Evolutionary conservation across 92 coral and sea anemone species (phyloP).

Genomic region (Paramuricea clavata): DNA sequence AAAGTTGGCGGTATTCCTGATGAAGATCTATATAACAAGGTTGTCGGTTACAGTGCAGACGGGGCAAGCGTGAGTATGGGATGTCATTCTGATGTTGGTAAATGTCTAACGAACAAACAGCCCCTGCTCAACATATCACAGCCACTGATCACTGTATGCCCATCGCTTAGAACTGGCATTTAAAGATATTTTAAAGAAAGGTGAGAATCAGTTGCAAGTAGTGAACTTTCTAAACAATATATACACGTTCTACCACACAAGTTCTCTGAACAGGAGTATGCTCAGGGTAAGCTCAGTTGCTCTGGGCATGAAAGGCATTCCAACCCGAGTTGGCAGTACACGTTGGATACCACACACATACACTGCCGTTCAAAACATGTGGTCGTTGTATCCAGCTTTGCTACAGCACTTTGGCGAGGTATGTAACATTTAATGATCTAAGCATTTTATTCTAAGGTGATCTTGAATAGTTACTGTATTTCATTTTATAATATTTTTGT

Average conservation of each 20-base stretch:
- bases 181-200: slow-evolving; percentile 24
- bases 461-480: too few relatives aligned
- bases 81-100: slow-evolving; percentile 27
- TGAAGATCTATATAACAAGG: slow-evolving; percentile 6
- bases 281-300: too few relatives aligned
- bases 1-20: slow-evolving; percentile 5
- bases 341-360: slow-evolving; percentile 51
- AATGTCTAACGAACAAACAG: slow-evolving; percentile 1
- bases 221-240: slow-evolving; percentile 56
- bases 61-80: too few relatives aligned
- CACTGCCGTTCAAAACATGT: slow-evolving; percentile 57
- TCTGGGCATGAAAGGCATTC: slow-evolving; percentile 45
- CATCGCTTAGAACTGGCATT: slow-evolving; percentile 63
- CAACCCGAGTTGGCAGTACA: slow-evolving; percentile 55
- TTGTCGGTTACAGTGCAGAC: slow-evolving; percentile 26
- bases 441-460: too few relatives aligned
- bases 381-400: slow-evolving; percentile 53
- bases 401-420: slow-evolving; percentile 41
- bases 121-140: too few relatives aligned
- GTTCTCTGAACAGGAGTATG: slow-evolving; percentile 68
- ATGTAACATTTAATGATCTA: background rate
- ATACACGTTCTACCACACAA: slow-evolving; percentile 56
- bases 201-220: slow-evolving; percentile 48
- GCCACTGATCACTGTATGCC: slow-evolving; percentile 42
- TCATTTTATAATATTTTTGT: background rate